Evolutionary conservation across 2,888 invertebrate species (phyloP).

Genomic region (Diplazon laetatorius): DNA sequence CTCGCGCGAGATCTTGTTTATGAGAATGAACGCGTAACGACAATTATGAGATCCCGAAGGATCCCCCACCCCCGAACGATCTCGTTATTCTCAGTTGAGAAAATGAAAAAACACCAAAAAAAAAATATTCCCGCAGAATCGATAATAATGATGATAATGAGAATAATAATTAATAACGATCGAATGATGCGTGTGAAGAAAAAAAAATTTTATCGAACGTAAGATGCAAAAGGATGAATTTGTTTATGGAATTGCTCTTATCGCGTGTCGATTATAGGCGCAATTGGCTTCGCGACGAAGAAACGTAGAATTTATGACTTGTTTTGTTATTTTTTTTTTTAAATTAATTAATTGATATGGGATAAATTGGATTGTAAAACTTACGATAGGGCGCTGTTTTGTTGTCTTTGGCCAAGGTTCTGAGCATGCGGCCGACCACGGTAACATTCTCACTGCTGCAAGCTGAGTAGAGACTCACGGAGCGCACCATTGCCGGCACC

Average conservation of each 20-base stretch:
- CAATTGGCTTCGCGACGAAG: neutral
- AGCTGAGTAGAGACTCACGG: conserved; percentile 88
- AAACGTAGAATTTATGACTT: neutral
- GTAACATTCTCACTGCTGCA: conserved; percentile 88
- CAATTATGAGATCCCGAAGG: conserved; percentile 19
- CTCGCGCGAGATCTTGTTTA: conserved; percentile 18
- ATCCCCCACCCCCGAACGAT: neutral
- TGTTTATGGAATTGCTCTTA: neutral
- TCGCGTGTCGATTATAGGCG: neutral
- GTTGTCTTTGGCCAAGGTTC: conserved; percentile 84
- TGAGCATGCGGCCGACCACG: conserved; percentile 87
- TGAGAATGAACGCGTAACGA: conserved; percentile 19
- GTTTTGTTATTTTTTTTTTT: too few species aligned
- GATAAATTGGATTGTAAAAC: conserved; percentile 78
- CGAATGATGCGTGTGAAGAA: neutral
- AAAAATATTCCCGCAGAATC: neutral
- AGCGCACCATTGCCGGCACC: conserved; percentile 88
- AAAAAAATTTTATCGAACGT: too few species aligned
- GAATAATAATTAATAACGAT: neutral
- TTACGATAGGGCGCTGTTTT: conserved; percentile 85
- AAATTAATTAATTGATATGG: conserved; percentile 29
- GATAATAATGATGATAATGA: neutral
- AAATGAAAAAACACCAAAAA: too few species aligned
- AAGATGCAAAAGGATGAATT: too few species aligned
- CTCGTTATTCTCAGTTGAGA: conserved; percentile 30